Evolutionary conservation across 2,113 vertebrate genomes (phyloP).

Genomic region (Leiothrix lutea): DNA sequence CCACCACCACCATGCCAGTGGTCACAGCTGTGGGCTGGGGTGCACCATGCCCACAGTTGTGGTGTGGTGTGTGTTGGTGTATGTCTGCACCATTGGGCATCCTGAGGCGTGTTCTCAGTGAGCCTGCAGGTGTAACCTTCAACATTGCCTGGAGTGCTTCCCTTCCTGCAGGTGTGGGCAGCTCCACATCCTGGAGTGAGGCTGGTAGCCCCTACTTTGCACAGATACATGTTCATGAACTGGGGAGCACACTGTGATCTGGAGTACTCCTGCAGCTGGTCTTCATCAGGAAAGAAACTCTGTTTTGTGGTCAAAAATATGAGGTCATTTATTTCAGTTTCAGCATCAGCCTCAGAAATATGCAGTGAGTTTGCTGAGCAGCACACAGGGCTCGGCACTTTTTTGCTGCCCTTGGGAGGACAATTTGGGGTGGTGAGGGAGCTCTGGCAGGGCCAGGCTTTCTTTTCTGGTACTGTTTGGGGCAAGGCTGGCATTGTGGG

Average conservation of each 20-base stretch:
- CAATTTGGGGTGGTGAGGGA: too few species aligned
- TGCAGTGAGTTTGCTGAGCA: fast-evolving
- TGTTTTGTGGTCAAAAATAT: neutral
- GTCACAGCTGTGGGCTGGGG: fast-evolving
- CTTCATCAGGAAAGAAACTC: neutral
- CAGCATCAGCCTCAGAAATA: neutral
- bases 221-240: fast-evolving
- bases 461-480: fast-evolving
- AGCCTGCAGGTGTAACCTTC: neutral
- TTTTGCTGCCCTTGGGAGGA: too few species aligned
- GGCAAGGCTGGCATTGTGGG: fast-evolving
- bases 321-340: neutral
- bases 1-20: neutral
- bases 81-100: fast-evolving
- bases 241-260: fast-evolving
- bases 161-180: neutral
- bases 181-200: fast-evolving
- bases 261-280: neutral
- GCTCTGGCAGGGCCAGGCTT: neutral
- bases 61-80: fast-evolving
- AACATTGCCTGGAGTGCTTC: neutral
- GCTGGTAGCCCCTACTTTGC: neutral
- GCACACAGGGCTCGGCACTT: fast-evolving
- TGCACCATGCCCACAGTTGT: fast-evolving
- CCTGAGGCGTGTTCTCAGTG: neutral